These are phyloP conservation scores for Crambe crambe DNA, from an alignment of 37 sponge, comb jelly and placozoan species.

Conservation along the genomic window DNA sequence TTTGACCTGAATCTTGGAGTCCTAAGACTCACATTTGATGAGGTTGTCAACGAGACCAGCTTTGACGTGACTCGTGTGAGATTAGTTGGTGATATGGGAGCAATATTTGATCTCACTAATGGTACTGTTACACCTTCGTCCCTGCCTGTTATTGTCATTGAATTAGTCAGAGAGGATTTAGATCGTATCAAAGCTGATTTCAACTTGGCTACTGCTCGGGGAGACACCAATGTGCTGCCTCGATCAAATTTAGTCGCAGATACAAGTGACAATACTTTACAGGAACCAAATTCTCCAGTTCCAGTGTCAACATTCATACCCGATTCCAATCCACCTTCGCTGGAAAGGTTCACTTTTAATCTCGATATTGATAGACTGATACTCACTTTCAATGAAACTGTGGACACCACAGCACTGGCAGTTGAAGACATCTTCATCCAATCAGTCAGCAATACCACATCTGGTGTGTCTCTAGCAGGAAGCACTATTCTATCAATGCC, in stretches of 20 bases:
- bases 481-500: constrained; percentile 40
- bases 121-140: constrained; percentile 24
- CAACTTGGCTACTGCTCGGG: constrained; percentile 43
- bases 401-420: constrained; percentile 53
- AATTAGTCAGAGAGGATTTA: constrained; percentile 54
- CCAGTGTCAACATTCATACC: constrained; percentile 27
- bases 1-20: constrained; percentile 83
- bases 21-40: constrained; percentile 71
- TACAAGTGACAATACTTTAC: constrained; percentile 48
- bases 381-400: constrained; percentile 85
- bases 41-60: constrained; percentile 64
- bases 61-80: constrained; percentile 64
- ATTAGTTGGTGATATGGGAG: constrained; percentile 44
- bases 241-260: constrained; percentile 66
- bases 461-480: constrained; percentile 40
- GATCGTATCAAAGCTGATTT: constrained; percentile 65
- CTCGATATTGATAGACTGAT: constrained; percentile 52
- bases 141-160: constrained; percentile 39
- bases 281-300: constrained; percentile 30
- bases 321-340: constrained; percentile 60
- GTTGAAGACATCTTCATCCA: constrained; percentile 59
- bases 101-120: constrained; percentile 31
- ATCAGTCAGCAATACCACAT: constrained; percentile 29
- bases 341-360: constrained; percentile 65
- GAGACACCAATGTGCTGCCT: constrained; percentile 57